phyloP scores from a whole-genome alignment of 2,888 invertebrate species.

The Brachypalpus laphriformis region DNA sequence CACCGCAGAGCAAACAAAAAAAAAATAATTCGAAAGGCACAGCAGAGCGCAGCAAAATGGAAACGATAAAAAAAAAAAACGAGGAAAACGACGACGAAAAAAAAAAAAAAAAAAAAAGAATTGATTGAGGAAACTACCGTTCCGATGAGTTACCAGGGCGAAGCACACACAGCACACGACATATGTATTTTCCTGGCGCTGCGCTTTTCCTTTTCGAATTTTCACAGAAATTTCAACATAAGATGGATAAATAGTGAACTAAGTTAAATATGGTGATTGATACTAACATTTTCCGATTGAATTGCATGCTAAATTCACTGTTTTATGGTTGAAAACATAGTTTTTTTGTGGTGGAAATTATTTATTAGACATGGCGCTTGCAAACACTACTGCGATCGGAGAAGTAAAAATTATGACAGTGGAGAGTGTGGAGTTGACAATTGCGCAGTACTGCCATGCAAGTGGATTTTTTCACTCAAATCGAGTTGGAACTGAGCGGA shows the following conservation, averaged over 20 bases:
- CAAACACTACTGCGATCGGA: conserved; percentile 57
- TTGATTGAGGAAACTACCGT: conserved; percentile 72
- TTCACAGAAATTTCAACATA: conserved; percentile 47
- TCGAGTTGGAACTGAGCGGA: not conserved
- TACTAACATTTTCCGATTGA: conserved; percentile 67
- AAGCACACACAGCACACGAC: conserved; percentile 50
- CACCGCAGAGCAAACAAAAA: conserved; percentile 31
- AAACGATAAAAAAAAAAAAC: conserved; percentile 41
- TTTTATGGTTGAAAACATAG: conserved; percentile 56
- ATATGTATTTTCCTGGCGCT: conserved; percentile 46
- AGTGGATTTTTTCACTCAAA: not conserved
- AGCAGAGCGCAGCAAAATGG: conserved; percentile 29
- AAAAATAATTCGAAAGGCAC: conserved; percentile 63
- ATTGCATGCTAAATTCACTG: conserved; percentile 56
- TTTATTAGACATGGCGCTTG: conserved; percentile 67
- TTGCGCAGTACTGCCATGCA: conserved; percentile 51
- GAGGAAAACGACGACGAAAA: conserved; percentile 18
- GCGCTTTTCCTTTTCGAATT: conserved; percentile 55
- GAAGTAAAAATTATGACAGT: conserved; percentile 65
- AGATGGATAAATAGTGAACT: not conserved
- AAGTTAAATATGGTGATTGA: conserved; percentile 24
- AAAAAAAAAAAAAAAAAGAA: conserved; percentile 51
- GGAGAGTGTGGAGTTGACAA: conserved; percentile 67
- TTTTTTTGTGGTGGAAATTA: conserved; percentile 49
- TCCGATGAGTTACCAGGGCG: conserved; percentile 72